Conservation (phyloP, 2,113 vertebrate genomes). For the Engystomops pustulosus region DNA sequence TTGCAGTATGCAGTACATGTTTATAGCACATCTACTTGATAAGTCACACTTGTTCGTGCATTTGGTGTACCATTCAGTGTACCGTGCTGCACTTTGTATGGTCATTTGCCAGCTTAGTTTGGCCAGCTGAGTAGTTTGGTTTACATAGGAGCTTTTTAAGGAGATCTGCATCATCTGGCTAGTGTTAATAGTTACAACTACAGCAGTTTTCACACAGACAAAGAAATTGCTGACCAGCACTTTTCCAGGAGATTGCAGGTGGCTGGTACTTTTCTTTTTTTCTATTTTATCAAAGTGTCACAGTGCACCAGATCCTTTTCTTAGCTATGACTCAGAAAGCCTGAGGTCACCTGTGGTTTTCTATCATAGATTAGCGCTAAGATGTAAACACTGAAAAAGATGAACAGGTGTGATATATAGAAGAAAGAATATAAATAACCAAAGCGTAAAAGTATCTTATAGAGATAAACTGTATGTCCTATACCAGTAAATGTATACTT, state of each 20-base stretch:
- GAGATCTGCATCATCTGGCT: conserved; percentile 34
- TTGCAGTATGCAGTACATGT: neutral
- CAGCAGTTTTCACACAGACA: conserved; percentile 61
- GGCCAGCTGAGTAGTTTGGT: conserved; percentile 59
- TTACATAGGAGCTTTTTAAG: conserved; percentile 61
- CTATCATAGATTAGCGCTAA: conserved; percentile 81
- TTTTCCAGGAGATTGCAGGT: conserved; percentile 69
- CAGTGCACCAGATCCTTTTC: conserved; percentile 62
- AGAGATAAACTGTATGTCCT: no score
- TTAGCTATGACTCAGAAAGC: conserved; percentile 74
- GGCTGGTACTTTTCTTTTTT: conserved; percentile 61
- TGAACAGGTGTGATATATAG: conserved; percentile 70
- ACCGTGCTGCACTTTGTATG: neutral
- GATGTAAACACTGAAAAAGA: conserved; percentile 70
- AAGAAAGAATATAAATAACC: neutral
- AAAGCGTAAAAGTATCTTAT: neutral
- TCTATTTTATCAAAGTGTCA: conserved; percentile 68
- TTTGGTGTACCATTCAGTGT: neutral
- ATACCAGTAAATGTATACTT: neutral
- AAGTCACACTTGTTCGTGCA: neutral
- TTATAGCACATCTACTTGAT: neutral
- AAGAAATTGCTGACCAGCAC: conserved; percentile 65
- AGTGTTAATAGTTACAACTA: conserved; percentile 62
- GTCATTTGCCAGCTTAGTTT: conserved; percentile 56
- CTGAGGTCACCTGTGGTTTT: conserved; percentile 80